A percentile compares a stretch with the other conserved stretches of the same genome.
These are phyloP conservation scores for Dolichopus griseipennis DNA, from an alignment of 2,888 invertebrate genomes.

Conservation along the genomic window DNA sequence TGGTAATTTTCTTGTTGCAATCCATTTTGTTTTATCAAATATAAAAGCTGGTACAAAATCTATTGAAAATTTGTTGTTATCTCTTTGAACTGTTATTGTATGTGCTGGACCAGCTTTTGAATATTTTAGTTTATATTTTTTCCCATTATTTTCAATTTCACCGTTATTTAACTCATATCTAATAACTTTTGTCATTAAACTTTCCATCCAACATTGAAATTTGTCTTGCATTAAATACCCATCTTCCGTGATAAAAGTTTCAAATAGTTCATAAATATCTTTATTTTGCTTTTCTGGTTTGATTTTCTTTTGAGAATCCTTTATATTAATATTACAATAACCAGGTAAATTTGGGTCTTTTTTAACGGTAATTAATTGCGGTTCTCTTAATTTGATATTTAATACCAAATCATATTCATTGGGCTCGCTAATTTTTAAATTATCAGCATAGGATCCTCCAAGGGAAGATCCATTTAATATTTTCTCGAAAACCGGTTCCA, in stretches of 20 bases:
- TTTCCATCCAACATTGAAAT: conserved; percentile 28
- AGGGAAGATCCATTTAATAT: conserved; percentile 22
- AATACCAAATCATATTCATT: conserved; percentile 30
- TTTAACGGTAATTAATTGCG: conserved; percentile 17
- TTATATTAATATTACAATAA: conserved; percentile 25
- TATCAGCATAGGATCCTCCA: conserved; percentile 25
- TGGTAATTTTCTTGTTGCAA: conserved; percentile 17
- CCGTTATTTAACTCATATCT: background rate
- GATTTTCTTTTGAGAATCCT: conserved; percentile 13
- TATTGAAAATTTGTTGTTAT: conserved; percentile 22
- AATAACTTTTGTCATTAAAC: conserved; percentile 20
- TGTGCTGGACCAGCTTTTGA: conserved; percentile 22
- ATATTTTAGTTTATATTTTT: conserved; percentile 22
- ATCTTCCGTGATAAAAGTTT: conserved; percentile 23
- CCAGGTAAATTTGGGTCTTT: conserved; percentile 21
- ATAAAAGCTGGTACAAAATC: conserved; percentile 28
- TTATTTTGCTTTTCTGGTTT: conserved; percentile 11
- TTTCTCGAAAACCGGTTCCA: conserved; percentile 17
- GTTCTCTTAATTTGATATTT: conserved; percentile 21
- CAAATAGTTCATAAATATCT: conserved; percentile 15
- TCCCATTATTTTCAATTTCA: background rate
- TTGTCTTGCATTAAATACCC: conserved; percentile 16
- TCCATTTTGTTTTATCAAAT: conserved; percentile 22
- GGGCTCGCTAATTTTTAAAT: conserved; percentile 24
- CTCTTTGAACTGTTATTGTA: conserved; percentile 24